A percentile compares a stretch with the other conserved stretches of the same genome.
Conservation (phyloP, 2,888 invertebrate species). For the Dinocampus coccinellae region DNA sequence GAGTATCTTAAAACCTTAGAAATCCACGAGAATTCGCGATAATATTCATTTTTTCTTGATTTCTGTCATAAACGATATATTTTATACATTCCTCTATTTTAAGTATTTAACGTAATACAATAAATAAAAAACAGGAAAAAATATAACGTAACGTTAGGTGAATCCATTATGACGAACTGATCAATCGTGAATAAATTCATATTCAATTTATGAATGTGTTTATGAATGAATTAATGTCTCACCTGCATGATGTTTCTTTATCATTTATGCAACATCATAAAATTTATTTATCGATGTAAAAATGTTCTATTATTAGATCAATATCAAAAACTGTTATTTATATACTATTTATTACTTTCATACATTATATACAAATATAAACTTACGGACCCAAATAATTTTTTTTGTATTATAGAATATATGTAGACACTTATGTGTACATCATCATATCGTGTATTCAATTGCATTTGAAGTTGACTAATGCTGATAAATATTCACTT, state of each 20-base stretch:
- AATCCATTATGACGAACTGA: neutral
- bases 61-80: neutral
- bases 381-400: no score
- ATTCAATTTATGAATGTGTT: slow-evolving; percentile 44
- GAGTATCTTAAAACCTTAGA: neutral
- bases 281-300: neutral
- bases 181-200: slow-evolving; percentile 44
- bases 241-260: neutral
- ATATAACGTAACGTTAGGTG: no score
- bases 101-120: no score
- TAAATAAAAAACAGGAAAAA: no score
- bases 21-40: no score
- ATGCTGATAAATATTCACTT: slow-evolving; percentile 47
- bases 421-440: neutral
- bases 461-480: slow-evolving; percentile 26
- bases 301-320: neutral
- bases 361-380: neutral
- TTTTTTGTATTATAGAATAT: neutral
- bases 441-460: slow-evolving; percentile 7
- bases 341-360: no score
- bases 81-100: neutral
- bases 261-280: neutral
- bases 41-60: neutral
- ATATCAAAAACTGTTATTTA: neutral
- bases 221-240: slow-evolving; percentile 7